Percentiles rank a stretch among this genome's conserved stretches.
These are phyloP conservation scores for Dysmachus trigonus DNA, from an alignment of 2,888 invertebrate genomes.

Conservation along the genomic window DNA sequence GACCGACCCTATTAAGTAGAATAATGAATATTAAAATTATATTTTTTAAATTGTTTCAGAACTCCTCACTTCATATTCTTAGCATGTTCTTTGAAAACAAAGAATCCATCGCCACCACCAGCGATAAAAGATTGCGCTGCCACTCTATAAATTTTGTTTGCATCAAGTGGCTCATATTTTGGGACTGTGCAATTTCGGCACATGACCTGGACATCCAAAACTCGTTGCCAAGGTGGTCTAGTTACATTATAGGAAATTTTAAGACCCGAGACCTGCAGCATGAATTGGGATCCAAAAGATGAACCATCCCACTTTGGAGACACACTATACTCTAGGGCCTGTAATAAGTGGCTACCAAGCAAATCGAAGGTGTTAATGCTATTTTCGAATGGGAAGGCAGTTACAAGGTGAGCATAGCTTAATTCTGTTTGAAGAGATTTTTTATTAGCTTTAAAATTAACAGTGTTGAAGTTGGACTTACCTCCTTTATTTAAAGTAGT, in stretches of 20 bases:
- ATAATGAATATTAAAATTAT: not conserved
- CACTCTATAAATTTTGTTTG: conserved; percentile 70
- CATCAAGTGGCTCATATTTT: conserved; percentile 69
- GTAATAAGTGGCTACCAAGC: conserved; percentile 71
- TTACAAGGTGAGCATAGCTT: conserved; percentile 74
- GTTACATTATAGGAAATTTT: conserved; percentile 68
- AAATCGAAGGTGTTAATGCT: conserved; percentile 76
- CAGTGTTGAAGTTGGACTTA: conserved; percentile 59
- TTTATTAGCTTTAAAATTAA: not conserved
- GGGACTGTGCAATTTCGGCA: conserved; percentile 75
- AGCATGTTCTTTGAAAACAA: conserved; percentile 62
- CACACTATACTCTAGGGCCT: conserved; percentile 71
- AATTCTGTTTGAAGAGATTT: conserved; percentile 66
- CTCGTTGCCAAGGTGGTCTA: conserved; percentile 69
- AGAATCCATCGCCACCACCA: conserved; percentile 76
- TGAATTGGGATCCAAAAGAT: conserved; percentile 65
- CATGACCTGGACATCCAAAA: conserved; percentile 67
- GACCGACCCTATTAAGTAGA: conserved; percentile 53
- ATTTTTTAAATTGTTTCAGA: not conserved
- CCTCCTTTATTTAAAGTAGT: conserved; percentile 72
- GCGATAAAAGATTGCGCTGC: conserved; percentile 71
- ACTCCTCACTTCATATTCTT: conserved; percentile 57
- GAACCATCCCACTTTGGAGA: conserved; percentile 59
- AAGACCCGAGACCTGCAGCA: conserved; percentile 71
- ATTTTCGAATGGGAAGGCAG: conserved; percentile 81